Percentiles rank a stretch among this genome's conserved stretches.
Evolutionary conservation across 2,113 vertebrate species (phyloP).

Genomic region (Lamprologus ornatipinnis): DNA sequence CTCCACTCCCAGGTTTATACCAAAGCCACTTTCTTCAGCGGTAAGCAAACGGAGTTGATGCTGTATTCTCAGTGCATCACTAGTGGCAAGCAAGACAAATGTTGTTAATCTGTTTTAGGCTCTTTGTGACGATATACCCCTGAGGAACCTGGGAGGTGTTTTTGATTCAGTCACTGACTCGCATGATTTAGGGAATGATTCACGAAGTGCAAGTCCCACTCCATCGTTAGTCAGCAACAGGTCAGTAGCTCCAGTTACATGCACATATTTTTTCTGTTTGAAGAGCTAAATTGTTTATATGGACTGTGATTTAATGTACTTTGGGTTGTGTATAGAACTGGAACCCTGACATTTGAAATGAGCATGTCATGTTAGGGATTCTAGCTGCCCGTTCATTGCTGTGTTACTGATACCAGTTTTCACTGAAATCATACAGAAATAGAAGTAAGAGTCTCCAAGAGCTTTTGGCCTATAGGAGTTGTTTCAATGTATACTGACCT

Average conservation of each 20-base stretch:
- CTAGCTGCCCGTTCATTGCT: neutral
- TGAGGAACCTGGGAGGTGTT: constrained; percentile 26
- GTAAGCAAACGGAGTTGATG: constrained; percentile 1
- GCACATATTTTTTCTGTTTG: neutral
- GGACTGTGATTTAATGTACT: neutral
- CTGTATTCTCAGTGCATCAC: neutral
- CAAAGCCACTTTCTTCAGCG: neutral
- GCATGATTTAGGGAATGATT: neutral
- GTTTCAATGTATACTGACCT: neutral
- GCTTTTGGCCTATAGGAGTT: neutral
- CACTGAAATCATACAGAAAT: neutral
- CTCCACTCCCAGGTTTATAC: constrained; percentile 37
- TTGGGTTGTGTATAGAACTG: neutral
- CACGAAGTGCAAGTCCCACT: constrained; percentile 22
- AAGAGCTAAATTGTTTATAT: neutral
- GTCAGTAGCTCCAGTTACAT: constrained; percentile 31
- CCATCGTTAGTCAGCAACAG: constrained; percentile 42
- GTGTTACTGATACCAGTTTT: neutral
- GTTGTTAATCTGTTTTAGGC: neutral
- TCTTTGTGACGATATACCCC: constrained; percentile 27
- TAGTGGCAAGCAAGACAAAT: neutral
- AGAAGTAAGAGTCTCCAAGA: neutral
- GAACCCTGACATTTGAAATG: neutral
- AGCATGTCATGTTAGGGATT: neutral
- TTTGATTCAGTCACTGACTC: constrained; percentile 41